These are phyloP conservation scores for Catostomus latipinnis DNA, from an alignment of 2,797 vertebrate species.

Conservation along the genomic window DNA sequence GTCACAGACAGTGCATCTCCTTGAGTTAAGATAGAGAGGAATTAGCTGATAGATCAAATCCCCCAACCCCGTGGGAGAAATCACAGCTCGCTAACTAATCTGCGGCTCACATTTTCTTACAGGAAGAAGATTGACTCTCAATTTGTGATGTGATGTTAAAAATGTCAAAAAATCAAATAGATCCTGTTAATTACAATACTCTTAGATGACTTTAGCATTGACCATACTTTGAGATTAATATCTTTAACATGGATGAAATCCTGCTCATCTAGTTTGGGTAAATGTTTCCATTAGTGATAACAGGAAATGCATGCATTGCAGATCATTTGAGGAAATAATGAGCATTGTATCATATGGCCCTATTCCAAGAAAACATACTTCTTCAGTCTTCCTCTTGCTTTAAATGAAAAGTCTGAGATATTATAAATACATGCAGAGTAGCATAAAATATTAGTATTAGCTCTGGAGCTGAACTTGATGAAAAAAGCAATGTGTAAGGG, in stretches of 20 bases:
- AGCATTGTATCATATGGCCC: constrained; percentile 3
- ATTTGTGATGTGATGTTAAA: constrained; percentile 55
- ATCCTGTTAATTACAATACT: constrained; percentile 55
- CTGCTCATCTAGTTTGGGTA: constrained; percentile 14
- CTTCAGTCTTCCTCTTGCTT: not conserved
- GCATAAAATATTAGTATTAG: constrained; percentile 20
- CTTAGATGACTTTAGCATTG: constrained; percentile 39
- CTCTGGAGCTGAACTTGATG: constrained; percentile 5
- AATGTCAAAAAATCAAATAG: constrained; percentile 57
- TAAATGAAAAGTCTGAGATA: not conserved
- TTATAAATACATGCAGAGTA: not conserved
- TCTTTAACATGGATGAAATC: constrained; percentile 22
- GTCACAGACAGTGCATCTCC: constrained; percentile 57
- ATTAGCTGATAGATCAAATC: constrained; percentile 70
- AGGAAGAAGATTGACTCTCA: constrained; percentile 65
- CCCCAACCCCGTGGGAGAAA: constrained; percentile 57
- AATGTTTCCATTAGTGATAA: constrained; percentile 17
- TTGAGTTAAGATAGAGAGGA: constrained; percentile 58
- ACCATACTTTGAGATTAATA: constrained; percentile 33
- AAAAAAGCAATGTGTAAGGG: constrained; percentile 5
- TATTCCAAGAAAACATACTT: constrained; percentile 1
- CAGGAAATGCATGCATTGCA: not conserved
- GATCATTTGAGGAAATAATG: constrained; percentile 10
- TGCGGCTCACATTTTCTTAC: constrained; percentile 66
- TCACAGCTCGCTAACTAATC: constrained; percentile 69